These are phyloP conservation scores for Malaclemys terrapin DNA, from an alignment of 2,113 vertebrate species.

Conservation along the genomic window DNA sequence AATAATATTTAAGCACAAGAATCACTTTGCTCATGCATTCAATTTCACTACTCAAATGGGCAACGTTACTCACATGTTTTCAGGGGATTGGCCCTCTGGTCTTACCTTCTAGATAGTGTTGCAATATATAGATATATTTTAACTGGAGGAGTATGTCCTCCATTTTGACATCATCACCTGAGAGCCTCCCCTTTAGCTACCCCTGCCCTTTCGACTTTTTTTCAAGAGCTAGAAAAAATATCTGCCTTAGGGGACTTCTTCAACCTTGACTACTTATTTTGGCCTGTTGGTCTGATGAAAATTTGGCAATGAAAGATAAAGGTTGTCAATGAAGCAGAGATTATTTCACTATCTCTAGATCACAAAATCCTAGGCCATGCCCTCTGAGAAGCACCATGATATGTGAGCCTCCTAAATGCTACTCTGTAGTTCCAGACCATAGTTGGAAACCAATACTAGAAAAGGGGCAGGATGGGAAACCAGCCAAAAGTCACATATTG, in stretches of 20 bases:
- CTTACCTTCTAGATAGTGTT: neutral
- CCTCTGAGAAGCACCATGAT: rapidly evolving
- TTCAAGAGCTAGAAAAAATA: neutral
- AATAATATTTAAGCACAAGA: neutral
- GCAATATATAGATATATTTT: neutral
- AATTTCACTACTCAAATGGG: rapidly evolving
- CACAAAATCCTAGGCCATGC: neutral
- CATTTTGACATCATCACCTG: neutral
- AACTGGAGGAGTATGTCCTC: neutral
- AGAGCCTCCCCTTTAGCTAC: rapidly evolving
- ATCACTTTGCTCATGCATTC: neutral
- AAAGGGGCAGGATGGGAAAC: neutral
- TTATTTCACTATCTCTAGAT: neutral
- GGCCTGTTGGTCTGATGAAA: neutral
- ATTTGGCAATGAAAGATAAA: neutral
- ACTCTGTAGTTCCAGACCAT: neutral
- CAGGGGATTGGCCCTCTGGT: neutral
- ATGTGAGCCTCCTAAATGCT: neutral
- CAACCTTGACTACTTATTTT: rapidly evolving
- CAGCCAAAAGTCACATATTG: neutral
- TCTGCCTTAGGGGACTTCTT: neutral
- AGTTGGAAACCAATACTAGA: neutral
- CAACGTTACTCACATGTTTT: neutral
- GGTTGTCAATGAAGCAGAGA: neutral
- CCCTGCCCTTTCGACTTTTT: neutral